Evolutionary conservation across 2,888 invertebrate genomes (phyloP), one percentile per base, ranked within the genome.

Genomic region (Salpingus planirostris): DNA sequence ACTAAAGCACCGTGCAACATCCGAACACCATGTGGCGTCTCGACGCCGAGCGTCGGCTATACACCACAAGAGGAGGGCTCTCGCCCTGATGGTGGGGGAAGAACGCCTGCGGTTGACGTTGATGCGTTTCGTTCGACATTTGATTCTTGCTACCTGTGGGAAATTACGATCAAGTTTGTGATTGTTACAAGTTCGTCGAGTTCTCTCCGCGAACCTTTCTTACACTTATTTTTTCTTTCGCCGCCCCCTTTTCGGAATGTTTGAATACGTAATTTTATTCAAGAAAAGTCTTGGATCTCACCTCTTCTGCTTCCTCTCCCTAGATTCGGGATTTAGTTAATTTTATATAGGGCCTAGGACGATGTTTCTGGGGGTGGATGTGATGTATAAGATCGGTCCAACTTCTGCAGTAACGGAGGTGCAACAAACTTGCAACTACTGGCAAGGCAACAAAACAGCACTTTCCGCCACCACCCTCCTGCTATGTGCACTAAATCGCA

Each of bases 11-110:
- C 31, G 24, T 29, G 24, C 51, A 41, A 42, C 50, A 46, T 47
- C 46, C 50, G 50, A 44, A 52, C 47, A 57, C 57, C 60, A 60
- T 60, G 60, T 60, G 60, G 45, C 55, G 53, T 52, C 56, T 44
- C 48, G 54, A 44, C 54, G 56, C 42, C 43, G 45, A 44, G 47
- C 47, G 42, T 33, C 46, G 39, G 42, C 39, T 42, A 34, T 33
- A 37, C 42, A 43, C 39, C 38, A 34, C 37, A 37, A 29, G 26
- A 38, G 36, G 46, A 40, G 30, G 37, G 33, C 25, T 29, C 30
- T 27, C 21, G 15, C 21, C 11, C 6, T 11, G 10, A 11, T 29
- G 39, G 40, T 38, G 44, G 44, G 43, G 47, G 40, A 39, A 38
- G 43, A 42, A 51, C 53, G 54, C 54, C 54, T 56, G 54, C 51